Base-by-base conservation (phyloP, 2,797 vertebrate species). In the Potorous gilbertii region DNA sequence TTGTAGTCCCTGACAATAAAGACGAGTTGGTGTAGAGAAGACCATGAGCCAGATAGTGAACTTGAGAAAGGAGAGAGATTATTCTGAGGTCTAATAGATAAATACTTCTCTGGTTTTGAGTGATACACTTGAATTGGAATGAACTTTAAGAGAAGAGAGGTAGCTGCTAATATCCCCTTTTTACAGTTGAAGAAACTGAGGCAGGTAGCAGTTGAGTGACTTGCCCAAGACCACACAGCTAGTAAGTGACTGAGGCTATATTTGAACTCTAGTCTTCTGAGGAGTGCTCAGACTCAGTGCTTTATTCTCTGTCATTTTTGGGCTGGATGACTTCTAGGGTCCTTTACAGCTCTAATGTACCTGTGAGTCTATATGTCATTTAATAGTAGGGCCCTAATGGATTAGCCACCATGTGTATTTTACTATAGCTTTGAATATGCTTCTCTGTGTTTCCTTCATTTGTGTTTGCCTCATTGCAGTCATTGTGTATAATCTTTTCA, bases 111-210 rank as follows among this genome's bases (percentile, higher is more conserved):
- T 34, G 21, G 40, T 9, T 31, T 27, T 50, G 34, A 2, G 21
- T 87, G 74, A 87, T 50, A 50, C 46, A 87, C 28, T 11, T 50
- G 40, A 87, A 50, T 57, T 81, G 13, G 18, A 27, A 21, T 28
- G 21, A 50, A 87, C 40, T 10, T 87, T 0, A 81, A 5, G 6
- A 21, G 8, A 87, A 18, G 40, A 87, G 40, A 87, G 24, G 24
- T 11, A 55, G 50, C 16, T 34, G 93, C 50, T 95, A 87, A 54
- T 89, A 74, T 46, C 94, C 93, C 50, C 13, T 94, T 57, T 93
- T 96, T 62, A 93, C 81, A 92, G 46, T 54, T n/a, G 52, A 91
- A 57, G 74, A 95, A 89, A 66, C 55, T 55, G 81, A 94, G 81
- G 55, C 28, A 50, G 55, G 93, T 54, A 9, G 66, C 87, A 55